Percentiles rank a stretch among this genome's conserved stretches.
Evolutionary conservation across 2,888 invertebrate species (phyloP).

Genomic region (Smittia sp.): DNA sequence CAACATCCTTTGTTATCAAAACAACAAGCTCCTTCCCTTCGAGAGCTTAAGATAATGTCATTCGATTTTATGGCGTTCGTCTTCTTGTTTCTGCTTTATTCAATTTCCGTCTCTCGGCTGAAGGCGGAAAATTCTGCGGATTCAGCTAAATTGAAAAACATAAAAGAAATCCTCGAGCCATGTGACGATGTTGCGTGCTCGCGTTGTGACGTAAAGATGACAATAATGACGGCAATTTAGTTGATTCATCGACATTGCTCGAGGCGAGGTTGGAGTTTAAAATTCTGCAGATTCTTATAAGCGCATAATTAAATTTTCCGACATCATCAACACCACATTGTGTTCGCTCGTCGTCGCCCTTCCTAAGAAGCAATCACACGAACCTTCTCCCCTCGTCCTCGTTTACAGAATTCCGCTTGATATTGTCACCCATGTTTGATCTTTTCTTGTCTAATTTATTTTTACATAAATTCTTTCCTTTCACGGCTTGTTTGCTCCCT

Average conservation of each 20-base stretch:
- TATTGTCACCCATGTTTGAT: slow-evolving; percentile 27
- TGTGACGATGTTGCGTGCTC: slow-evolving; percentile 25
- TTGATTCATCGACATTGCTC: slow-evolving; percentile 10
- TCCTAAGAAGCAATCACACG: neutral
- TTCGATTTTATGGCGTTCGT: slow-evolving; percentile 35
- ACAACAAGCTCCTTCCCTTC: neutral
- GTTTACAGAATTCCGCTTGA: slow-evolving; percentile 4
- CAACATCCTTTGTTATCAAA: neutral
- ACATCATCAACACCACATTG: slow-evolving; percentile 41
- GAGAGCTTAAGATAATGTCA: slow-evolving; percentile 37
- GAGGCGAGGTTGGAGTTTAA: neutral
- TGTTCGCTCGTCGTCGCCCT: neutral
- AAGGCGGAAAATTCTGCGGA: slow-evolving; percentile 17
- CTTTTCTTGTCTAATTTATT: slow-evolving; percentile 37
- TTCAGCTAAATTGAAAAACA: slow-evolving; percentile 27
- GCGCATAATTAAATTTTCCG: slow-evolving; percentile 32
- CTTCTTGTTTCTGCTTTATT: slow-evolving; percentile 25
- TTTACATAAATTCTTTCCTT: slow-evolving; percentile 35
- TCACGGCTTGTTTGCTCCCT: slow-evolving; percentile 11
- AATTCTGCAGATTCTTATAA: neutral
- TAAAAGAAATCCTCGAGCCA: slow-evolving; percentile 15
- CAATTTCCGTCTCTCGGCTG: slow-evolving; percentile 8
- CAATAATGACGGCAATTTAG: slow-evolving; percentile 42
- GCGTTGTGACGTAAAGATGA: slow-evolving; percentile 36
- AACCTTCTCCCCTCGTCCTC: neutral